A percentile compares a stretch with the other conserved stretches of the same genome.
Evolutionary conservation across 2,113 vertebrate species (phyloP).

Genomic region (Haliaeetus leucogaster): DNA sequence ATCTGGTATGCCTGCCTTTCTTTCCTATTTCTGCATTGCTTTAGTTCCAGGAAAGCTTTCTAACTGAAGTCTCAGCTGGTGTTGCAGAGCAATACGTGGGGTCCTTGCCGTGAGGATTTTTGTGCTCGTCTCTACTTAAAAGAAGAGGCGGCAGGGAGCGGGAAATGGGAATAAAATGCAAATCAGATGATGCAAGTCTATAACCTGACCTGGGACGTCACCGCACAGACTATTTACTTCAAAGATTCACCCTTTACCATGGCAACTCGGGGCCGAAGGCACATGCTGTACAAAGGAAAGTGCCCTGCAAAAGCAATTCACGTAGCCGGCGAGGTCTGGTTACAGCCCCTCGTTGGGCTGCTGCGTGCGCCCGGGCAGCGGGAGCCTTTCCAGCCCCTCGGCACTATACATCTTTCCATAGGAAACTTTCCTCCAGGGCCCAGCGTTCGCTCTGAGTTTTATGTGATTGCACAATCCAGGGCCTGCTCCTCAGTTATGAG

Average conservation of each 20-base stretch:
- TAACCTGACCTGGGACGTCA: neutral
- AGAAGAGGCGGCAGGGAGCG: neutral
- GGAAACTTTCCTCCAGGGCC: neutral
- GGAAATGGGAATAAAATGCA: neutral
- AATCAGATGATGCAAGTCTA: neutral
- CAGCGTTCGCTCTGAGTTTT: fast-evolving
- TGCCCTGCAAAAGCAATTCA: conserved; percentile 15
- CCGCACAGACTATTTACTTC: neutral
- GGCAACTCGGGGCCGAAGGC: neutral
- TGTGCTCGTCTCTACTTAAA: neutral
- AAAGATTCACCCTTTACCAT: neutral
- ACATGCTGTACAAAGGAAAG: neutral
- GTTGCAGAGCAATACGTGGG: neutral
- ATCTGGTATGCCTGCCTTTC: neutral
- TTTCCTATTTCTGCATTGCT: neutral
- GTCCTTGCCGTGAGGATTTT: neutral
- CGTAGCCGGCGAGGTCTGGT: neutral
- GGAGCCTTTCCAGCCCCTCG: neutral
- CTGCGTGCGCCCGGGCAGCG: neutral
- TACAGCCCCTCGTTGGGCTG: neutral
- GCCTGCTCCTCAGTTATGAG: neutral
- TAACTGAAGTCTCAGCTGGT: neutral
- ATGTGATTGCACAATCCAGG: neutral
- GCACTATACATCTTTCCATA: neutral
- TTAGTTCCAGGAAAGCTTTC: neutral